Evolutionary conservation across 2,797 vertebrate species (phyloP), one percentile per base, ranked within the genome.

Genomic region (Rhynchotus rufescens): DNA sequence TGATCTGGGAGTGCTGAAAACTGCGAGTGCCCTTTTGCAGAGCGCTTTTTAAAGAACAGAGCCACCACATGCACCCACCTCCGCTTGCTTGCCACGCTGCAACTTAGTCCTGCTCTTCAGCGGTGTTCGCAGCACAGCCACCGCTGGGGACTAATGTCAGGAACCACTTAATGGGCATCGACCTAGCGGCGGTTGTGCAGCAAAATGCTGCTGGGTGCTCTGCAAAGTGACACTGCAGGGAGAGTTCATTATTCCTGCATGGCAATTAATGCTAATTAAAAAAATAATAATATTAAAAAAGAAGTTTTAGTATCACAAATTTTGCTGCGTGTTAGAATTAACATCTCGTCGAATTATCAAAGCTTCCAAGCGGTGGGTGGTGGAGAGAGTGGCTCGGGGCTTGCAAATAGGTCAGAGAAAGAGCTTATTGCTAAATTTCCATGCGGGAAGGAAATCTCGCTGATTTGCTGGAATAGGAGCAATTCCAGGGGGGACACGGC

Each of bases 361-460:
- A 91, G 92, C 92, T 93, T 93, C 68, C 69, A 40, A 80, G 89
- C 62, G 36, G 86, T 90, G 88, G 91, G 92, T 90, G 94, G 88
- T 84, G 61, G 69, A 75, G 69, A 91, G 59, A 60, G 80, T 76
- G 88, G 94, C 84, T 96, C 75, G 84, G 89, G 94, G 94, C 81
- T 96, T 91, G 75, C 95, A 95, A 96, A 96, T 96, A 94, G 91
- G 89, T 96, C 95, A 95, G 91, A 84, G 81, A 68, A 92, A 90
- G 81, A 90, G 59, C 73, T 74, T 42, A 51, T 54, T 94, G 86
- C 59, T 92, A 92, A 86, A 84, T 80, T 95, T 92, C 76, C 92
- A 34, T 67, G 32, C 38, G 94, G 93, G 79, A 94, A 72, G 86
- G 30, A 93, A 91, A 94, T 93, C 86, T 87, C 91, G 95, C 92